Conservation (phyloP, 2,888 invertebrate species). For the Lasioglossum marginatum region DNA sequence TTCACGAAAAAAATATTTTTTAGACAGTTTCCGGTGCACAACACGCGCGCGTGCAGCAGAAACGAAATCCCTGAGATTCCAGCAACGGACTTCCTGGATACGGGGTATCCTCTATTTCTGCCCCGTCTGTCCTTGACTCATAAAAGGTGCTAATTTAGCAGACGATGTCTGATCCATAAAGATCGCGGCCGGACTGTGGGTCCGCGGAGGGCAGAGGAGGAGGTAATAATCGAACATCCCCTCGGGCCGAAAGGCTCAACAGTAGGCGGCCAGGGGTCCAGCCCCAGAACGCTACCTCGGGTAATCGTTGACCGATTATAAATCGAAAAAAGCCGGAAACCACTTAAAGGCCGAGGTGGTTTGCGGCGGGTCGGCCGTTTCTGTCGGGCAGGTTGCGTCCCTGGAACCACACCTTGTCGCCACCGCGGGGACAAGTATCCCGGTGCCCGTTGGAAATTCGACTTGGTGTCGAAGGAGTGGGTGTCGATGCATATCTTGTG, state of each 20-base stretch:
- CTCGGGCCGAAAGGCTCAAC: slow-evolving; percentile 68
- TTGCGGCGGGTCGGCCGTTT: slow-evolving; percentile 47
- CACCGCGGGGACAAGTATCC: slow-evolving; percentile 57
- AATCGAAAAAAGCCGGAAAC: slow-evolving; percentile 75
- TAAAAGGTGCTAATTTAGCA: slow-evolving; percentile 71
- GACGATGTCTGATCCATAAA: slow-evolving; percentile 69
- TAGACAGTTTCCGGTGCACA: too few relatives aligned
- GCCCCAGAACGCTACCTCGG: slow-evolving; percentile 71
- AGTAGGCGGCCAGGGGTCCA: slow-evolving; percentile 70
- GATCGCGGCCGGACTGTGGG: slow-evolving; percentile 56
- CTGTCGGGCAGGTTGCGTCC: slow-evolving; percentile 52
- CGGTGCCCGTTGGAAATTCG: slow-evolving; percentile 52
- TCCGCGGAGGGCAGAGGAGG: slow-evolving; percentile 58
- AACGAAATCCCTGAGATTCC: not conserved
- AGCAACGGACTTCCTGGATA: slow-evolving; percentile 46
- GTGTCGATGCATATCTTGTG: slow-evolving; percentile 74
- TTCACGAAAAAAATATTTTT: too few relatives aligned
- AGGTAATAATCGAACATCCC: slow-evolving; percentile 73
- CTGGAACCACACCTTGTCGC: slow-evolving; percentile 70
- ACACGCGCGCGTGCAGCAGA: not conserved
- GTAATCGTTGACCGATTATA: slow-evolving; percentile 72
- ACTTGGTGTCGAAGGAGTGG: slow-evolving; percentile 67
- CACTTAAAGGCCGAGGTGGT: slow-evolving; percentile 60
- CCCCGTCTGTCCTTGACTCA: slow-evolving; percentile 63
- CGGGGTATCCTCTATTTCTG: slow-evolving; percentile 24